Evolutionary conservation across 35 echinoderm and acorn worm species (phyloP).

Genomic region (Nesometra sesokonis): DNA sequence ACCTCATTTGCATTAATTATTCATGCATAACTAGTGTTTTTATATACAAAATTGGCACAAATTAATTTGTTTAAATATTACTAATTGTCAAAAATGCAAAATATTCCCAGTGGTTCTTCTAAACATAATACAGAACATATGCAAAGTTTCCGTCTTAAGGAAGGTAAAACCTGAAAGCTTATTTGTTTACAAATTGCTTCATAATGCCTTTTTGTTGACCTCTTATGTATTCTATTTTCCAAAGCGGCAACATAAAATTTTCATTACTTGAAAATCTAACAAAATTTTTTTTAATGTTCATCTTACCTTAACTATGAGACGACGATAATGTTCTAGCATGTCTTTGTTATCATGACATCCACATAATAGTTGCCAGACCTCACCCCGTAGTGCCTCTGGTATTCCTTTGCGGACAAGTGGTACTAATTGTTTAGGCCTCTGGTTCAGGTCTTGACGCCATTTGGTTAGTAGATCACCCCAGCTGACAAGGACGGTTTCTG

Average conservation of each 20-base stretch:
- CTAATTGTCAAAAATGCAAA: too few species aligned
- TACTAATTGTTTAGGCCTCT: conserved; percentile 68
- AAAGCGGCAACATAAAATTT: background rate
- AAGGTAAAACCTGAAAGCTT: too few species aligned
- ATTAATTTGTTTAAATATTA: too few species aligned
- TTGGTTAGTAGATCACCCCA: conserved; percentile 81
- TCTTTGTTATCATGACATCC: conserved; percentile 72
- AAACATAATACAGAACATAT: too few species aligned
- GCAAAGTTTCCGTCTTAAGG: too few species aligned
- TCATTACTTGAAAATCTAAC: background rate
- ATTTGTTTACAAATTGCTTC: too few species aligned
- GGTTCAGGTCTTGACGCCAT: conserved; percentile 59
- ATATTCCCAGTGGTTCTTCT: too few species aligned
- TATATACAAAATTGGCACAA: too few species aligned
- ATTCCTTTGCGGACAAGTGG: conserved; percentile 72
- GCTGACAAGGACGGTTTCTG: conserved; percentile 57
- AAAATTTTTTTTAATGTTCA: background rate
- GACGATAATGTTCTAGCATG: conserved; percentile 69
- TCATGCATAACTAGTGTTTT: too few species aligned
- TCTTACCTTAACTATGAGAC: conserved; percentile 84
- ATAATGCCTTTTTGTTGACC: too few species aligned
- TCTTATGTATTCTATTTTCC: too few species aligned
- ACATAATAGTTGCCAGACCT: conserved; percentile 91
- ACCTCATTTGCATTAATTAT: too few species aligned
- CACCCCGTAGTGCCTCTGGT: conserved; percentile 79